Evolutionary conservation across 2,888 invertebrate genomes (phyloP), one percentile per base, ranked within the genome.

Genomic region (Uropetala carovei): DNA sequence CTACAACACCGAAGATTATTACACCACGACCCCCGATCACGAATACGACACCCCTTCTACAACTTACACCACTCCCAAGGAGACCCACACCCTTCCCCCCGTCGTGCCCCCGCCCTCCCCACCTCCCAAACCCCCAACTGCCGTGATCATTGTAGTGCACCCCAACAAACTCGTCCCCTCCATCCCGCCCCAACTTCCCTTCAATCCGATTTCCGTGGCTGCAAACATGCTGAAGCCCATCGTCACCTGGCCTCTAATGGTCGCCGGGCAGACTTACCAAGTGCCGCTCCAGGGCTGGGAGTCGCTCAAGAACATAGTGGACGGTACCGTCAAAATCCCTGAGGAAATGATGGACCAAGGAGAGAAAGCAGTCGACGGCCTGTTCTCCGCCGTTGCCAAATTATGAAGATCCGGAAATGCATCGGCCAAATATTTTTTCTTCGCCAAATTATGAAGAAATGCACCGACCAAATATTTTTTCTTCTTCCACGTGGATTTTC

Each of bases 211-310:
- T 7, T 60, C 64, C 89, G 9, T 30, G n/a, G 27, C 22, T 3
- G 43, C n/a, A 18, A 18, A 56, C 64, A 13, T 89, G 64, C 22
- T 89, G 8, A 64, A 68, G 68, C 89, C 89, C 68, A 11, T 89
- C 18, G 43, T n/a, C 18, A 43, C 58, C 4, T 89, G 30, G 13
- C 89, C 89, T 10, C 57, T 83, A 4, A n/a, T 89, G 43, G 64
- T 60, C 18, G 43, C 68, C 18, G 89, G 14, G n/a, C 14, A 68
- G n/a, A 64, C 30, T 5, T 60, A 30, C 43, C 18, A 89, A 18
- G n/a, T 43, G n/a, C 89, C 43, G n/a, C 64, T 64, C n/a, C 68
- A 68, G 8, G 18, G 60, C 27, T 60, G 59, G 64, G 89, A 89
- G 9, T 30, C 89, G 18, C 0, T 64, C 59, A 86, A 60, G 86